These are phyloP conservation scores for Luscinia megarhynchos DNA, from an alignment of 2,797 vertebrate species.

Conservation along the genomic window DNA sequence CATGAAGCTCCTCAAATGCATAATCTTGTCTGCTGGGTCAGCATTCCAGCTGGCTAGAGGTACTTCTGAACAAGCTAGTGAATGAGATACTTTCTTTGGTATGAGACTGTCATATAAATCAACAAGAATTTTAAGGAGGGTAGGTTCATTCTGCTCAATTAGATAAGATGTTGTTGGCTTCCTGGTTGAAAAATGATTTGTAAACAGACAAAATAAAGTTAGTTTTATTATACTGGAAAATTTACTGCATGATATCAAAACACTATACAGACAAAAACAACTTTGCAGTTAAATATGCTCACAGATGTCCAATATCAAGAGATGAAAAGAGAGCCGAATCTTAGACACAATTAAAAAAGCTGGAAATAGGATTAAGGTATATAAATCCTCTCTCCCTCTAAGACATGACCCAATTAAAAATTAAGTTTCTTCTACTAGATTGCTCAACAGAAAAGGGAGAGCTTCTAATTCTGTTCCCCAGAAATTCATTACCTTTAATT, in stretches of 20 bases:
- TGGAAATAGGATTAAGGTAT: background rate
- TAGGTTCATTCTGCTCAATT: background rate
- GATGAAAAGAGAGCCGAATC: background rate
- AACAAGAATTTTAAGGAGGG: background rate
- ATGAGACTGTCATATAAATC: background rate
- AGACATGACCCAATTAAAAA: background rate
- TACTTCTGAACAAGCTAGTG: background rate
- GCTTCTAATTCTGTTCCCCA: background rate
- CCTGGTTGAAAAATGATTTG: background rate
- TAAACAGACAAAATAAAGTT: background rate
- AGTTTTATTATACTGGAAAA: background rate
- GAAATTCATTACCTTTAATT: background rate
- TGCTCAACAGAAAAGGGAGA: background rate
- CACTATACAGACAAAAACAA: background rate
- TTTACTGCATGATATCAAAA: background rate
- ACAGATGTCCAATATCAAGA: background rate
- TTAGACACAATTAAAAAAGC: background rate
- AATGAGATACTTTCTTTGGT: background rate
- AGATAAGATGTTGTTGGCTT: background rate
- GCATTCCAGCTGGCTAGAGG: background rate
- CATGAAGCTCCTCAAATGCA: background rate
- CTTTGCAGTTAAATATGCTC: background rate
- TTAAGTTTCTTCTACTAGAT: background rate
- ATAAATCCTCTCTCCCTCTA: background rate
- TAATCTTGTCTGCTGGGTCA: slow-evolving; percentile 1